Evolutionary conservation across 1,140 invertebrate genomes (phyloP), one percentile per base, ranked within the genome.

Genomic region (Geopemphigus sp.): DNA sequence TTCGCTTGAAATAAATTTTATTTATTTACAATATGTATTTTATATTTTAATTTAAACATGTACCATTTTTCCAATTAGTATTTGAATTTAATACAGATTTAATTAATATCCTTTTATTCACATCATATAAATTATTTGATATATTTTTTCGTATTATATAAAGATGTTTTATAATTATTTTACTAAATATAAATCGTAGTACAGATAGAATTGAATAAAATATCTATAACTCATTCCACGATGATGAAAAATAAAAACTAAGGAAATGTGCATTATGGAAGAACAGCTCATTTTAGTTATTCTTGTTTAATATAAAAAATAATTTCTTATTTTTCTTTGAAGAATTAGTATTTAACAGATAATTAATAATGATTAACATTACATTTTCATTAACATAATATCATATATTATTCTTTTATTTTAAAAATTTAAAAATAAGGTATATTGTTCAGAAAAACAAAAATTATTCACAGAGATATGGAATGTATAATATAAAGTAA

Each of bases 1-100:
- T 53, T 70, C 11, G 50, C 17, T 53, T 53, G 24, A 29, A 72
- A 72, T 72, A 72, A 72, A 72, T 72, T 72, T n/a, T 72, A 54
- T 68, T 68, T 68, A 26, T 68, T 47, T 68, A 68, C 26, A 45
- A 45, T 45, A 66, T 66, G n/a, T 68, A 39, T 32, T 10, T 32
- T 61, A 29, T 61, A 61, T 15, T 22, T 29, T 11, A 5, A 29
- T 59, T 32, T 54, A 19, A 15, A 54, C 15, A 54, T 54, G 15
- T 19, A 19, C 19, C 15, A n/a, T 54, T 3, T n/a, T 54, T 54
- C 53, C 15, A 54, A 61, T 32, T 39, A 24, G 5, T 68, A 47
- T 68, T 57, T 68, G 11, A 53, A 24, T n/a, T n/a, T n/a, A n/a
- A n/a, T 29, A 70, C 14, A 70, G 24, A 53, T 26, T 3, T 8